Evolutionary conservation across 2,113 vertebrate genomes (phyloP), one percentile per base, ranked within the genome.

Genomic region (Gavialis gangeticus): DNA sequence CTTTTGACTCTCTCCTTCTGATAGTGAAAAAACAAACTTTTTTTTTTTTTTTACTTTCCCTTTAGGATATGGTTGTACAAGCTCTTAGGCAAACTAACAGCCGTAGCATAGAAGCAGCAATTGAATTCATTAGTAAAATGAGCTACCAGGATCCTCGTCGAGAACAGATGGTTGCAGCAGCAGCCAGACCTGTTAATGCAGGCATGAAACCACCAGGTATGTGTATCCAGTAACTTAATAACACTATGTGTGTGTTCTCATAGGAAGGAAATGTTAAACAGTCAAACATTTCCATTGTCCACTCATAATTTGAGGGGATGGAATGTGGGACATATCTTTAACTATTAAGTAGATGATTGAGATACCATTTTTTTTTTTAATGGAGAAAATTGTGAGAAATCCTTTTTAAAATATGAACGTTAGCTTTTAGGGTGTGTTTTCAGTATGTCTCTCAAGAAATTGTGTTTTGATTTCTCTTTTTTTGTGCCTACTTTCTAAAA

Each of bases 61-160:
- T 95, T 71, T 92, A 99, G 99, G 99, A 99, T 94, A 98, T 99
- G 99, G 98, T 98, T 95, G 96, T 99, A 87, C 98, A 98, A 96
- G 98, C 98, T 95, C 97, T 99, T 84, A 98, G 98, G 93, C 98
- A 99, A 96, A 99, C 98, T 69, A 98, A 99, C 97, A 98, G 98
- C 96, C 99, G 99, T 81, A 99, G 98, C 82, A 97, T 98, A 96
- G 98, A 98, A 96, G 98, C 98, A 58, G 98, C 99, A 46, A 98
- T 99, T 21, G 99, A 99, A 93, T 99, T 99, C 96, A 99, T 98
- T 97, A 98, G 98, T 96, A 99, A 99, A 97, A 98, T 99, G 98
- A 99, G 98, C 97, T 99, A 99, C 97, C 99, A 99, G 92, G 99
- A 99, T 92, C 88, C 98, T 27, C 97, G 98, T 87, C 98, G 99